phyloP scores from a whole-genome alignment of 2,888 invertebrate genomes.

The Melikaiella ostensackeni region DNA sequence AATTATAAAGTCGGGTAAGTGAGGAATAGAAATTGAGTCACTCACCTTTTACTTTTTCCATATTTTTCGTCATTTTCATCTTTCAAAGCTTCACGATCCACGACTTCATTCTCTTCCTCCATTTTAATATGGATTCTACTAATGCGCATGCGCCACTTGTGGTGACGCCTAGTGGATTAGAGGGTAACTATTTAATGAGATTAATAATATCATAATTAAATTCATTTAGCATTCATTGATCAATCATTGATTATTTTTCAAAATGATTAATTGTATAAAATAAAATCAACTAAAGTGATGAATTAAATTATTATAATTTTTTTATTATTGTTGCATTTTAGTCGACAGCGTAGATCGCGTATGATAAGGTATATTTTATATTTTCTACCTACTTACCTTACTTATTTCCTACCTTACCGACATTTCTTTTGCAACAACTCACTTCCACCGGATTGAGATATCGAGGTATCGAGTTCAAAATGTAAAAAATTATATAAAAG shows the following conservation, averaged over 20 bases:
- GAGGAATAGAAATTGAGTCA: conserved; percentile 12
- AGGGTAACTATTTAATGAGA: not conserved
- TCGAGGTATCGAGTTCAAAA: too few species aligned
- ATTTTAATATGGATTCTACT: conserved; percentile 75
- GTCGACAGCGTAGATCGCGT: not conserved
- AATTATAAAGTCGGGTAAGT: not conserved
- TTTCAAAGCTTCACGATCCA: conserved; percentile 77
- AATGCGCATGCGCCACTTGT: conserved; percentile 47
- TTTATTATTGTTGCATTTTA: not conserved
- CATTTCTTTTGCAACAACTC: too few species aligned
- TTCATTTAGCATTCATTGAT: not conserved
- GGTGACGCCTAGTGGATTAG: not conserved
- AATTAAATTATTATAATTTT: not conserved
- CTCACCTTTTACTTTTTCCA: conserved; percentile 78
- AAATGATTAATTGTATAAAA: not conserved
- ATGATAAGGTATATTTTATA: not conserved
- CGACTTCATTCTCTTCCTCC: conserved; percentile 77
- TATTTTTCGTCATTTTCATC: conserved; percentile 78
- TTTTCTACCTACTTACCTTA: too few species aligned
- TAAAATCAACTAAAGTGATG: not conserved
- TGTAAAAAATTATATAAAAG: too few species aligned
- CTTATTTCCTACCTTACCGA: too few species aligned
- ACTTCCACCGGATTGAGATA: too few species aligned
- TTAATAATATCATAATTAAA: not conserved
- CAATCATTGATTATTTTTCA: not conserved